Evolutionary conservation across 2,113 vertebrate species (phyloP).

Genomic region (Plecotus auritus): DNA sequence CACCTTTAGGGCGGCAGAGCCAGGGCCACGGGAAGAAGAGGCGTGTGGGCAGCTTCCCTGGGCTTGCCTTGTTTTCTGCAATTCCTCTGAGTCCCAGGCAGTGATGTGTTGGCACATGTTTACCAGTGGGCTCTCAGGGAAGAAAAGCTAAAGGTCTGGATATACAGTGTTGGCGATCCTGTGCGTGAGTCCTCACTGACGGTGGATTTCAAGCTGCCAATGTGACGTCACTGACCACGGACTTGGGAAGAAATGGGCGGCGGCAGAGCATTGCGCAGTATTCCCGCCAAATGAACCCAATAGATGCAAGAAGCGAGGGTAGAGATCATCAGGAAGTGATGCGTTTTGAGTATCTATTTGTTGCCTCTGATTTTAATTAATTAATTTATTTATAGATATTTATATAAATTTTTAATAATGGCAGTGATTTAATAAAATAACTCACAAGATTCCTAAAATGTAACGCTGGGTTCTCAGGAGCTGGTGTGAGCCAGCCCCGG

Average conservation of each 20-base stretch:
- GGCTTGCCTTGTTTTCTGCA: not conserved
- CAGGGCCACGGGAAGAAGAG: not conserved
- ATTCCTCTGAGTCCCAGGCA: not conserved
- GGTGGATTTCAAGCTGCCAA: not conserved
- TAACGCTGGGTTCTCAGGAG: not conserved
- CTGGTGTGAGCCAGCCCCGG: not conserved
- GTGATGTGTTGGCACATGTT: not conserved
- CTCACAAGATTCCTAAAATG: not conserved
- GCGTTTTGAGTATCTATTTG: not conserved
- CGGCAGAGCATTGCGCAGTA: not conserved
- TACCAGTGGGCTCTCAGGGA: not conserved
- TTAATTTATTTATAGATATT: not conserved
- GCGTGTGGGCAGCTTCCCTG: not conserved
- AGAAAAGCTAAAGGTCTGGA: not conserved
- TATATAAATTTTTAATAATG: conserved; percentile 31
- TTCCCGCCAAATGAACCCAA: not conserved
- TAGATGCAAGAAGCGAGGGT: not conserved
- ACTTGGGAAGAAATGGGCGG: not conserved
- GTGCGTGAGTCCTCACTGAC: not conserved
- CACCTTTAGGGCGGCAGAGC: not conserved
- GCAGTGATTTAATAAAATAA: conserved; percentile 27
- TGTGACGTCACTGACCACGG: not conserved
- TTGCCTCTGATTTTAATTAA: not conserved
- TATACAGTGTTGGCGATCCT: not conserved
- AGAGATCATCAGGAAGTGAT: not conserved